Evolutionary conservation across 2,113 vertebrate genomes (phyloP).

Genomic region (Phylloscopus whistleri): DNA sequence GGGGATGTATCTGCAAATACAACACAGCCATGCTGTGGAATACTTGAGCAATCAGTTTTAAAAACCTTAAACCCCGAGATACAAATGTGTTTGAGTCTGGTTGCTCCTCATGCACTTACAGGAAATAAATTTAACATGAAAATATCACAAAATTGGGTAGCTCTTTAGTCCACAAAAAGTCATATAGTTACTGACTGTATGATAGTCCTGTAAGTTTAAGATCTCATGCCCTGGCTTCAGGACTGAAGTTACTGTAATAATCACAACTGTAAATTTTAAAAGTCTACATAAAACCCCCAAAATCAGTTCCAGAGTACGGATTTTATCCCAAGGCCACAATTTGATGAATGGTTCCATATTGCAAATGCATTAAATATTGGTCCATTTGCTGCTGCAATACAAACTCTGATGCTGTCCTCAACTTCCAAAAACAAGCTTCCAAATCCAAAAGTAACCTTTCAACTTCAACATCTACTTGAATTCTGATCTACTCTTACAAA

Average conservation of each 20-base stretch:
- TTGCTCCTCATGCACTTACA: constrained; percentile 14
- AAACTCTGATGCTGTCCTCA: constrained; percentile 26
- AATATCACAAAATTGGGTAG: constrained; percentile 17
- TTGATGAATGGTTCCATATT: constrained; percentile 37
- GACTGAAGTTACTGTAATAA: neutral
- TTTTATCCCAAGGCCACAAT: constrained; percentile 63
- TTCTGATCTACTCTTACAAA: neutral
- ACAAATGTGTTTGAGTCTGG: neutral
- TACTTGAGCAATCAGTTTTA: neutral
- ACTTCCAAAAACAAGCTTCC: neutral
- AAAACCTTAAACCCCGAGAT: neutral
- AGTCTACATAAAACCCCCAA: constrained; percentile 21
- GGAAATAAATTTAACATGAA: constrained; percentile 1
- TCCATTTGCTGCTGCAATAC: constrained; percentile 54
- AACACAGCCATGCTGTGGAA: constrained; percentile 7
- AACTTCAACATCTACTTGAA: neutral
- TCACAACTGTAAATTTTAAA: constrained; percentile 13
- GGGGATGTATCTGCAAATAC: neutral
- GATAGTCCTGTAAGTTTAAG: neutral
- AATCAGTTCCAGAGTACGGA: neutral
- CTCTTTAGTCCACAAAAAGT: constrained; percentile 1
- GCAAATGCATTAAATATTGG: constrained; percentile 48
- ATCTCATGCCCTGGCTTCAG: neutral
- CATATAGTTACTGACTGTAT: neutral
- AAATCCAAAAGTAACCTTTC: neutral